Base-by-base conservation (phyloP, 2,888 invertebrate species). In the Cerceris ruficornis region DNA sequence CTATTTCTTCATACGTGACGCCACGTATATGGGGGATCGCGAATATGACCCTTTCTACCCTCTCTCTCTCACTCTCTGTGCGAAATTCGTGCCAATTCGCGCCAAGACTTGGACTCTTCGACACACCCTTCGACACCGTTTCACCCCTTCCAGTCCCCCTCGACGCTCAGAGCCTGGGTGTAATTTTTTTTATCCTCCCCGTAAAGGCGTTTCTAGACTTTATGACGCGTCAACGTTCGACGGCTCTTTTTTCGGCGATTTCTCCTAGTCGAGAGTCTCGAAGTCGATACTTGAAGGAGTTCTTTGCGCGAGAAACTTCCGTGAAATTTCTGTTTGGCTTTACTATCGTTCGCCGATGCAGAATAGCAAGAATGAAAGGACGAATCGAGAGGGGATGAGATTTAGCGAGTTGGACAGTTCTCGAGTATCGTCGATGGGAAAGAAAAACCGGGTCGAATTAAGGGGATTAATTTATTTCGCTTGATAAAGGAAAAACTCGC, bases 401-500 rank as follows among this genome's bases (percentile, higher is more conserved):
- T 42, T 55, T 13, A 65, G 15, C 28, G 15, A 2, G 55, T 1
- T 50, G n/a, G 50, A 50, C 9, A 13, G 13, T 17, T 17, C 7
- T 17, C 1, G 15, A 7, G 7, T 9, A 9, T 17, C 17, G 55
- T 46, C 17, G 55, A 55, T 17, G 55, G 13, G 52, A 8, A 11
- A 8, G 7, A 49, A 54, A 41, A 52, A 67, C 15, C 9, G 9
- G 15, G 50, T 14, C 43, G 11, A 69, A 54, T 42, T 64, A 15
- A 42, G 54, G 9, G 39, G 49, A 71, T 82, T 57, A 70, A 77
- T 75, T 75, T 72, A 72, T 60, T 28, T 28, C 52, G 14, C 42
- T 17, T 43, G 69, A 62, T 42, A 54, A 59, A 54, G 68, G 71
- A 75, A 72, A 69, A 76, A 69, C 62, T 71, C 62, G 39, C 49